A percentile compares a stretch with the other conserved stretches of the same genome.
These are phyloP conservation scores for Butastur rufipennis DNA, from an alignment of 2,113 vertebrate genomes.

Conservation along the genomic window DNA sequence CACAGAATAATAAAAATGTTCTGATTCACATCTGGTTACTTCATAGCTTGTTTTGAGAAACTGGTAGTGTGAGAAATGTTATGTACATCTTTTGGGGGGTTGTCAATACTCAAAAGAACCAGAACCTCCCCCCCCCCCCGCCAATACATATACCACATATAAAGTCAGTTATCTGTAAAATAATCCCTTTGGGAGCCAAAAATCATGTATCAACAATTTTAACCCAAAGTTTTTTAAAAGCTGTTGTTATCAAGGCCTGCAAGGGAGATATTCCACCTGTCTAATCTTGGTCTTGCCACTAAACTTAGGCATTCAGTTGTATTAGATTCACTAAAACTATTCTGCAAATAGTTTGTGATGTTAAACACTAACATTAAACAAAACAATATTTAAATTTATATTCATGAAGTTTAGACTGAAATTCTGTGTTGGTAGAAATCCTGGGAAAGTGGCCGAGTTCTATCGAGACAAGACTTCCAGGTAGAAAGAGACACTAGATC, in stretches of 20 bases:
- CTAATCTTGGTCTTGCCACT: background rate
- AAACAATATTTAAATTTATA: background rate
- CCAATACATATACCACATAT: too few relatives aligned
- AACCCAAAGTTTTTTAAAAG: background rate
- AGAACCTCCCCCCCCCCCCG: too few relatives aligned
- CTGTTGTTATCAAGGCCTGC: background rate
- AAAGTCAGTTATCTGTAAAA: background rate
- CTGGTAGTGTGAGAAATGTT: background rate
- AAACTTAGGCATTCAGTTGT: background rate
- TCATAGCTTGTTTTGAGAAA: background rate
- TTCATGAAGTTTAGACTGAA: background rate
- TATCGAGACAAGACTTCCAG: too few relatives aligned
- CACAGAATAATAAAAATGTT: background rate
- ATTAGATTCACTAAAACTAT: background rate
- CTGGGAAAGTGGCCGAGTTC: fast-evolving
- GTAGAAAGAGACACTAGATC: fast-evolving
- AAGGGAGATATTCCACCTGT: background rate
- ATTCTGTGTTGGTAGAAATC: background rate
- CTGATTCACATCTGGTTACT: background rate
- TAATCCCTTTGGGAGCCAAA: background rate
- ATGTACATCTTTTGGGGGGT: fast-evolving
- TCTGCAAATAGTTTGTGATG: background rate
- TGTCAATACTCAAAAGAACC: background rate
- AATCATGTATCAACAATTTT: fast-evolving
- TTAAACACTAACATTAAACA: background rate